phyloP scores from a whole-genome alignment of 1,140 invertebrate genomes.

The Mylabris phalerata region DNA sequence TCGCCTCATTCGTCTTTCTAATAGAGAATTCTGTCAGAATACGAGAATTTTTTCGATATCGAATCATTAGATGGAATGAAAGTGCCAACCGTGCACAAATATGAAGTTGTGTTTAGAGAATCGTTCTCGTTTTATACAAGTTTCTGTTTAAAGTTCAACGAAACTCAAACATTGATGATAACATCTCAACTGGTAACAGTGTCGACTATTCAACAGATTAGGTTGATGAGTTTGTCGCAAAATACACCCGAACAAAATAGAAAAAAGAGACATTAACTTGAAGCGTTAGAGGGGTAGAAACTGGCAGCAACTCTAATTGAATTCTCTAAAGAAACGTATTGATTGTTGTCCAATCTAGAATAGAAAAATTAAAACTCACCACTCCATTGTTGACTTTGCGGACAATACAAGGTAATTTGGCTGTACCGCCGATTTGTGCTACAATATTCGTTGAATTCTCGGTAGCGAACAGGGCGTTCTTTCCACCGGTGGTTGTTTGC shows the following conservation, averaged over 20 bases:
- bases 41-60: not conserved
- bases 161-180: no score
- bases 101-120: no score
- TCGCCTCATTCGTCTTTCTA: not conserved
- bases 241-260: not conserved
- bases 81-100: not conserved
- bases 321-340: not conserved
- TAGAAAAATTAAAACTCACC: slow-evolving; percentile 46
- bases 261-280: not conserved
- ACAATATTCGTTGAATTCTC: slow-evolving; percentile 53
- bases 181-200: no score
- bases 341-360: not conserved
- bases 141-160: no score
- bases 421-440: slow-evolving; percentile 62
- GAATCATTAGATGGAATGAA: not conserved
- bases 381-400: slow-evolving; percentile 59
- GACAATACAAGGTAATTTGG: slow-evolving; percentile 60
- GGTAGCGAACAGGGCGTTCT: slow-evolving; percentile 39
- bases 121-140: no score
- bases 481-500: no score
- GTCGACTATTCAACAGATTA: not conserved
- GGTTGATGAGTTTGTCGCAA: not conserved
- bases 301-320: not conserved
- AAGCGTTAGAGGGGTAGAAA: no score
- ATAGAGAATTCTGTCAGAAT: not conserved